A percentile compares a stretch with the other conserved stretches of the same genome.
Evolutionary conservation across 2,797 vertebrate genomes (phyloP).

Genomic region (Nannoperca obscura): DNA sequence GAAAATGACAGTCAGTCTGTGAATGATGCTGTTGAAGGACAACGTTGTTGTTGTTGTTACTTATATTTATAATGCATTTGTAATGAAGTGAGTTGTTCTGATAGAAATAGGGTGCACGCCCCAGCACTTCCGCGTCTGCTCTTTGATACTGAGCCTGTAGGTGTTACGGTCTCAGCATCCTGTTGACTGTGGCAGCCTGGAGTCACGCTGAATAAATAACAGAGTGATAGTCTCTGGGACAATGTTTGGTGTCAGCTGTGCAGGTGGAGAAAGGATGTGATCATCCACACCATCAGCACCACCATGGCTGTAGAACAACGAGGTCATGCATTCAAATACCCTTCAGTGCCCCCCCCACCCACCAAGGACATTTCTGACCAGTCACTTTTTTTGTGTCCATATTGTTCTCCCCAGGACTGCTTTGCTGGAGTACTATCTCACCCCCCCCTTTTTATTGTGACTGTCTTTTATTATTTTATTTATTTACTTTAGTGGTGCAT

Average conservation of each 20-base stretch:
- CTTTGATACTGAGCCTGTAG: background rate
- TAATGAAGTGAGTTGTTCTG: background rate
- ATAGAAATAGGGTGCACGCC: conserved; percentile 4
- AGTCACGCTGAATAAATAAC: background rate
- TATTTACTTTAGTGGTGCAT: background rate
- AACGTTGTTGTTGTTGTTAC: too few species aligned
- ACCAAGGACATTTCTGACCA: background rate
- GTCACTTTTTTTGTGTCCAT: background rate
- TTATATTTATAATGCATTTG: background rate
- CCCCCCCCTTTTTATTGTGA: background rate
- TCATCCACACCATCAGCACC: conserved; percentile 13
- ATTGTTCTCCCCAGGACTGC: background rate
- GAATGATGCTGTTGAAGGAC: too few species aligned
- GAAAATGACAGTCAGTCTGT: background rate
- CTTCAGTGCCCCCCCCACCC: background rate
- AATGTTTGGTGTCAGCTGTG: background rate
- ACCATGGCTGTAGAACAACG: background rate
- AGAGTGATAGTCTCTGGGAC: background rate
- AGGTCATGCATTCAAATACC: background rate
- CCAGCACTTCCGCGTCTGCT: conserved; percentile 58
- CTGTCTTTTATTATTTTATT: background rate
- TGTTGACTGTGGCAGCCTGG: background rate
- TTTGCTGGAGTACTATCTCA: background rate
- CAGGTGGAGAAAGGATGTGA: background rate
- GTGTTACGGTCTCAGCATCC: background rate